Conservation (phyloP, 2,113 vertebrate species). For the Lota lota region DNA sequence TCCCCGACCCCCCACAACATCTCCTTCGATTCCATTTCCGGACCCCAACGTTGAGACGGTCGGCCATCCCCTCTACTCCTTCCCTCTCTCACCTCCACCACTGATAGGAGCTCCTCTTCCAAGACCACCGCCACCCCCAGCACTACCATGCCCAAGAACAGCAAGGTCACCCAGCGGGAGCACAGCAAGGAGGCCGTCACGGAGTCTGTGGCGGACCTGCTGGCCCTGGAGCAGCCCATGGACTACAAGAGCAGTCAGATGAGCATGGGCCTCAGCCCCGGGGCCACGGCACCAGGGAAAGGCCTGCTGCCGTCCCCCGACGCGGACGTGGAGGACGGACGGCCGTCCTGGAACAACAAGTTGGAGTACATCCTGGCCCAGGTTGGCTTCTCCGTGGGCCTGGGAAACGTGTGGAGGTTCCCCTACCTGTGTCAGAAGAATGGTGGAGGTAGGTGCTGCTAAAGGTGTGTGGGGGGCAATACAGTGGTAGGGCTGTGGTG, state of each 20-base stretch:
- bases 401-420: slow-evolving; percentile 98
- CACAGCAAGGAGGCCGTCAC: slow-evolving; percentile 96
- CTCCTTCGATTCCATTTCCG: slow-evolving; percentile 1
- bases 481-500: not conserved
- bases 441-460: slow-evolving; percentile 84
- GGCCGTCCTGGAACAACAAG: slow-evolving; percentile 97
- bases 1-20: slow-evolving; percentile 4
- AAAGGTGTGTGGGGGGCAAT: not conserved
- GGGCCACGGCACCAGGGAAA: slow-evolving; percentile 73
- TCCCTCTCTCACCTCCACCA: not conserved
- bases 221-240: slow-evolving; percentile 93
- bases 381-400: slow-evolving; percentile 94
- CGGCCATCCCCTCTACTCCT: not conserved
- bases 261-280: slow-evolving; percentile 79
- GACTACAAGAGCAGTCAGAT: slow-evolving; percentile 94
- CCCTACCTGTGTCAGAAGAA: slow-evolving; percentile 99
- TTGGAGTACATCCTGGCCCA: slow-evolving; percentile 97
- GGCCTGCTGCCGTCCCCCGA: slow-evolving; percentile 82
- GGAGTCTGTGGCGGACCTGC: slow-evolving; percentile 93
- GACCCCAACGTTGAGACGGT: not conserved
- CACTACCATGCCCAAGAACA: slow-evolving; percentile 90
- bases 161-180: slow-evolving; percentile 93
- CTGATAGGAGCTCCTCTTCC: slow-evolving; percentile 17
- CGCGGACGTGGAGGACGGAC: slow-evolving; percentile 79
- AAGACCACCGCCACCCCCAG: slow-evolving; percentile 58